These are phyloP conservation scores for Agrochola litura DNA, from an alignment of 2,888 invertebrate species.

Conservation along the genomic window DNA sequence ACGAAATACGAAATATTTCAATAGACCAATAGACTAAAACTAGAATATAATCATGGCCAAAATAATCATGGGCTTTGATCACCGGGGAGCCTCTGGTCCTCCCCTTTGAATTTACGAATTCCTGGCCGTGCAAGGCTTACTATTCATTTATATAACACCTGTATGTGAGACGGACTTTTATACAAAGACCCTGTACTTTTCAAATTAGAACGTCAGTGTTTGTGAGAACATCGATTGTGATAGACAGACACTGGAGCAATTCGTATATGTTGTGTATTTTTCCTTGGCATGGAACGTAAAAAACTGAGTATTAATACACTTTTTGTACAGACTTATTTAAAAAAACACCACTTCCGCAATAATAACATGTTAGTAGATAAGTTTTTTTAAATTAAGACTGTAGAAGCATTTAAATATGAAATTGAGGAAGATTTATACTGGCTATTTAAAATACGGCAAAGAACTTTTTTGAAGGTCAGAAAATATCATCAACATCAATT, in stretches of 20 bases:
- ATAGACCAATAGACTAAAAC: not conserved
- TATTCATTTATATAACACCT: too few relatives aligned
- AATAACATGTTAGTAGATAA: not conserved
- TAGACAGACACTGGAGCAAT: not conserved
- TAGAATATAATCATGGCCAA: not conserved
- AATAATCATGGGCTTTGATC: not conserved
- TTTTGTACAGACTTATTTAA: conserved; percentile 7
- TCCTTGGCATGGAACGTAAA: not conserved
- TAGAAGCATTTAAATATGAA: not conserved
- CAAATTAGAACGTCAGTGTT: not conserved
- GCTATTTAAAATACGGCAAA: not conserved
- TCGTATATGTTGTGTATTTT: not conserved
- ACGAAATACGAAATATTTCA: not conserved
- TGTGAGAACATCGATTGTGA: not conserved
- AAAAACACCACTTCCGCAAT: conserved; percentile 11
- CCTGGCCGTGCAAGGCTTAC: not conserved
- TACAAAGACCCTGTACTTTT: not conserved
- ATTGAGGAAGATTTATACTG: not conserved
- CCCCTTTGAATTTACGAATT: not conserved
- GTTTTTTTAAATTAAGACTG: conserved; percentile 14
- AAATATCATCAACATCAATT: not conserved
- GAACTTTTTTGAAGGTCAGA: not conserved
- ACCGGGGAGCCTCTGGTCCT: not conserved
- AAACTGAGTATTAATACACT: conserved; percentile 9
- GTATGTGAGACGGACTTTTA: not conserved